Conservation (phyloP, 2,797 vertebrate species). For the Benthosema pterotum region DNA sequence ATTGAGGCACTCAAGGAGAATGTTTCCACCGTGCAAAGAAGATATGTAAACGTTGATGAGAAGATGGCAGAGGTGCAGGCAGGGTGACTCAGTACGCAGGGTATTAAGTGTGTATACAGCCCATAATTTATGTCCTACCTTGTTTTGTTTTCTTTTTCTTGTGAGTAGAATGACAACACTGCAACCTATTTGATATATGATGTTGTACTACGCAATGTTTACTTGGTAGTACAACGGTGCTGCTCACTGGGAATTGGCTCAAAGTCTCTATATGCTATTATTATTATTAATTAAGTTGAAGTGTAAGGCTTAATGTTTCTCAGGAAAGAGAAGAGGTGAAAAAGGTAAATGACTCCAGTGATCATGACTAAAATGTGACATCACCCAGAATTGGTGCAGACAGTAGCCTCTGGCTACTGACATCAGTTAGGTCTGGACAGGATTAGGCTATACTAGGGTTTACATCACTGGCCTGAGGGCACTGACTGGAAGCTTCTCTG, state of each 20-base stretch:
- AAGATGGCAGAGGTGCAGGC: constrained; percentile 36
- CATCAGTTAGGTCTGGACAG: constrained; percentile 73
- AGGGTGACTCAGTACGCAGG: constrained; percentile 21
- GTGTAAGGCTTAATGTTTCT: too few relatives aligned
- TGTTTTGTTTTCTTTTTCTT: not conserved
- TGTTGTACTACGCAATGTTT: too few relatives aligned
- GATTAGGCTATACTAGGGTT: constrained; percentile 36
- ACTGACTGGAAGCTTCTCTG: constrained; percentile 19
- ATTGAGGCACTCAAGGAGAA: constrained; percentile 61
- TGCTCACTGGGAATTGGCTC: too few relatives aligned
- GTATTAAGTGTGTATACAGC: constrained; percentile 6
- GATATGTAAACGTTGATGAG: constrained; percentile 56
- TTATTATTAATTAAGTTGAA: too few relatives aligned
- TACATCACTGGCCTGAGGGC: constrained; percentile 23
- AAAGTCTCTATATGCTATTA: too few relatives aligned
- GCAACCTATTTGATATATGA: too few relatives aligned
- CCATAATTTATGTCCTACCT: constrained; percentile 1
- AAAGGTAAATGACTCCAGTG: constrained; percentile 65
- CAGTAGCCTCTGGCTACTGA: constrained; percentile 63
- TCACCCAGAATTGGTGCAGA: constrained; percentile 67
- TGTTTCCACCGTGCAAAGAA: constrained; percentile 66
- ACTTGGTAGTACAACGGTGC: too few relatives aligned
- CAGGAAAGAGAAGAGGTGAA: constrained; percentile 37
- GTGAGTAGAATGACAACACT: constrained; percentile 1
- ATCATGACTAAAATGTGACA: constrained; percentile 72